phyloP scores from a whole-genome alignment of 2,113 vertebrate species.

The Procavia capensis region DNA sequence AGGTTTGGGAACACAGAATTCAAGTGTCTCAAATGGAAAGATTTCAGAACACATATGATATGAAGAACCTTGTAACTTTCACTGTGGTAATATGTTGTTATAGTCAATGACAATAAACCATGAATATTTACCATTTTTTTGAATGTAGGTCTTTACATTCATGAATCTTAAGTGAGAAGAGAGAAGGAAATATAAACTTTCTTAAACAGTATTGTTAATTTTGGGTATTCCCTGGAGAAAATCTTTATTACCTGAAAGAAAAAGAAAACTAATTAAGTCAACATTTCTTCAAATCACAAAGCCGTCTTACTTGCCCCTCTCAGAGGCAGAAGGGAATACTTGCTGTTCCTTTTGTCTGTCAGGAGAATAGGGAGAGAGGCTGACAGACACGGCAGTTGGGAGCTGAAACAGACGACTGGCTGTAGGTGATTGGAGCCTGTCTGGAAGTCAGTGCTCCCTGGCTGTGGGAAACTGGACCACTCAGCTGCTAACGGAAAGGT shows the following conservation, averaged over 20 bases:
- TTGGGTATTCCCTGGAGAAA: constrained; percentile 56
- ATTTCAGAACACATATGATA: not conserved
- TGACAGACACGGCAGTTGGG: not conserved
- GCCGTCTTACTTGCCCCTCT: constrained; percentile 48
- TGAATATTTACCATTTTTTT: not conserved
- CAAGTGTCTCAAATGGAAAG: not conserved
- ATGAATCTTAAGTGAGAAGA: constrained; percentile 22
- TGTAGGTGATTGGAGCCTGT: not conserved
- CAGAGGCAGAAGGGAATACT: constrained; percentile 12
- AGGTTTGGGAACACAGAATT: not conserved
- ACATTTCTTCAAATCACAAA: constrained; percentile 43
- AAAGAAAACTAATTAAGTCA: constrained; percentile 68
- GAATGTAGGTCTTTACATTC: constrained; percentile 6
- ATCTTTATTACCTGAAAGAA: constrained; percentile 61
- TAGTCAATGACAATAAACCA: constrained; percentile 30
- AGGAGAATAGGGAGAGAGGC: not conserved
- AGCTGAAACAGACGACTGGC: not conserved
- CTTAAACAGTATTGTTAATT: constrained; percentile 48
- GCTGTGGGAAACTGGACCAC: not conserved
- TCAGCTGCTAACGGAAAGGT: not conserved
- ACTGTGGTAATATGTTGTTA: not conserved
- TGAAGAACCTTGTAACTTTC: not conserved
- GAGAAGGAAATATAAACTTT: constrained; percentile 46
- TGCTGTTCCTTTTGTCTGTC: constrained; percentile 44
- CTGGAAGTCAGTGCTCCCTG: not conserved